A percentile compares a stretch with the other conserved stretches of the same genome.
These are phyloP conservation scores for Luscinia megarhynchos DNA, from an alignment of 2,797 vertebrate species.

Conservation along the genomic window DNA sequence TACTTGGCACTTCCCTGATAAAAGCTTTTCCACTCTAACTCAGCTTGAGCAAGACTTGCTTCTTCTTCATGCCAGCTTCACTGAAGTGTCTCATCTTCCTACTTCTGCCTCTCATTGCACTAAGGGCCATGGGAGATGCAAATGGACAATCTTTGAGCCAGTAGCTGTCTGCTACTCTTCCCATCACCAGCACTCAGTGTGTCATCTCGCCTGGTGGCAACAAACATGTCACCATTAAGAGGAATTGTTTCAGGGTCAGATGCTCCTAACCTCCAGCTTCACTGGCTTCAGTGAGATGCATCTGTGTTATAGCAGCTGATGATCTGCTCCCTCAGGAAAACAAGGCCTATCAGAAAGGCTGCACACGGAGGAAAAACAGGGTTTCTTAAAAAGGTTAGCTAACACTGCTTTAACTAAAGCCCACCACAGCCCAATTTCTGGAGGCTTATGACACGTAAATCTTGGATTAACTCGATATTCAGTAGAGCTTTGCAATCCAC, in stretches of 20 bases:
- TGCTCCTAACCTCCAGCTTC: slow-evolving; percentile 13
- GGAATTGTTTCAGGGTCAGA: not conserved
- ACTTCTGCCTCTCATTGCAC: not conserved
- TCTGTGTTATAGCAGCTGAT: slow-evolving; percentile 6
- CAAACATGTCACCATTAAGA: slow-evolving; percentile 20
- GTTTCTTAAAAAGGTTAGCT: slow-evolving; percentile 54
- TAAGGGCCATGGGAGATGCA: not conserved
- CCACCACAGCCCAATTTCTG: slow-evolving; percentile 37
- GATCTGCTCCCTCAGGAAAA: slow-evolving; percentile 12
- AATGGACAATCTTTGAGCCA: not conserved
- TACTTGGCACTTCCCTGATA: not conserved
- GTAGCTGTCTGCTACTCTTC: not conserved
- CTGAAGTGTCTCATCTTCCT: not conserved
- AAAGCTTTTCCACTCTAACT: slow-evolving; percentile 6
- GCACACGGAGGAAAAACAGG: not conserved
- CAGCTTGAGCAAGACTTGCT: not conserved
- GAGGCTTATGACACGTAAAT: slow-evolving; percentile 66
- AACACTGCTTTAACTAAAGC: slow-evolving; percentile 47
- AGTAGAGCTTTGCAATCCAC: slow-evolving; percentile 69
- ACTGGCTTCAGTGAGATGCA: not conserved
- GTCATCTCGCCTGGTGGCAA: not conserved
- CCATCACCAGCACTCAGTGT: not conserved
- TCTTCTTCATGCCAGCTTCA: not conserved
- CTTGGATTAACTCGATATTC: slow-evolving; percentile 75
- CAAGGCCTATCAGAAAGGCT: not conserved